These are phyloP conservation scores for Chrysemys picta DNA, from an alignment of 2,113 vertebrate species.

Conservation along the genomic window DNA sequence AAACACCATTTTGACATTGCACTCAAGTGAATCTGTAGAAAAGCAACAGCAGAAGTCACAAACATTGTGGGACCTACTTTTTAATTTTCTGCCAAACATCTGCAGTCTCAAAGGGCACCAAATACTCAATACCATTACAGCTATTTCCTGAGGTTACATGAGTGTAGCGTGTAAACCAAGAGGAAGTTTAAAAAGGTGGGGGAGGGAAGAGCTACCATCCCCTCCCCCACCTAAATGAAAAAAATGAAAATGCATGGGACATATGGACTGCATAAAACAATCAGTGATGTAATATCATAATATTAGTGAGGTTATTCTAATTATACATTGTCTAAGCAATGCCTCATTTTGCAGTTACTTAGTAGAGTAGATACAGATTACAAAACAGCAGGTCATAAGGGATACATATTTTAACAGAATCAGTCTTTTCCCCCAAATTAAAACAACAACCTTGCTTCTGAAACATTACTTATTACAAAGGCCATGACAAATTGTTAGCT, in stretches of 20 bases:
- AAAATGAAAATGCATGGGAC: slow-evolving; percentile 42
- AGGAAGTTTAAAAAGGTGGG: neutral
- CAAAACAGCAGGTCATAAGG: slow-evolving; percentile 16
- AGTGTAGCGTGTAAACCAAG: neutral
- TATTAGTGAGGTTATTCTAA: slow-evolving; percentile 50
- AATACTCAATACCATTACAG: neutral
- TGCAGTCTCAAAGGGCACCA: slow-evolving; percentile 24
- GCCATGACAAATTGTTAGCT: slow-evolving; percentile 43
- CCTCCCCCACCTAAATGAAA: neutral
- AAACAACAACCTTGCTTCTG: slow-evolving; percentile 45
- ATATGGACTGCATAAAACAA: slow-evolving; percentile 67
- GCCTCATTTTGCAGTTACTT: slow-evolving; percentile 24
- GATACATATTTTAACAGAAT: neutral
- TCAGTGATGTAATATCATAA: slow-evolving; percentile 28
- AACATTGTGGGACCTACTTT: neutral
- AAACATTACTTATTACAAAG: slow-evolving; percentile 13
- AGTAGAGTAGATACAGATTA: slow-evolving; percentile 48
- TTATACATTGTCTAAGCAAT: slow-evolving; percentile 7
- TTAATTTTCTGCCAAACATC: slow-evolving; percentile 68
- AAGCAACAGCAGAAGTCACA: slow-evolving; percentile 15
- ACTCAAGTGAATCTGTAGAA: neutral
- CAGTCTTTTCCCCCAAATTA: slow-evolving; percentile 20
- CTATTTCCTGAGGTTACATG: neutral
- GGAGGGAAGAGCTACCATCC: neutral
- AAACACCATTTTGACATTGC: neutral